A percentile compares a stretch with the other conserved stretches of the same genome.
phyloP scores from a whole-genome alignment of 2,113 vertebrate genomes.

The Pao palembangensis region DNA sequence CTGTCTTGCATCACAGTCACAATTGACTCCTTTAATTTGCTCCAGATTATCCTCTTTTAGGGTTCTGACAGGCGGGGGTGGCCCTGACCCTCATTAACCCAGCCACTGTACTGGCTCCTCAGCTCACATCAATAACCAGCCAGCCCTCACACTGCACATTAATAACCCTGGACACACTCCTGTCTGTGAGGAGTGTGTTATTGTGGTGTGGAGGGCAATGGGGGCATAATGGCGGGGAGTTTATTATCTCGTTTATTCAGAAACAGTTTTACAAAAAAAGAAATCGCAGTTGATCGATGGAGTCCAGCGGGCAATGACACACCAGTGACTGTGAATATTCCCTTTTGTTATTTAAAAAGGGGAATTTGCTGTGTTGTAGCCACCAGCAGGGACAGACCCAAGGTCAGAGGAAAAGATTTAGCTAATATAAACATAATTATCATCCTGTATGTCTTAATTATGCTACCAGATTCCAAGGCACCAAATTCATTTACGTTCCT shows the following conservation, averaged over 20 bases:
- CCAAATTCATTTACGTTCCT: background rate
- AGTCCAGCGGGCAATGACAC: slow-evolving; percentile 32
- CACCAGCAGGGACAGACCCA: slow-evolving; percentile 7
- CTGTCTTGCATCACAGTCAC: slow-evolving; percentile 37
- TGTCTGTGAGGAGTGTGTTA: slow-evolving; percentile 1
- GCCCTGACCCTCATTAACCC: slow-evolving; percentile 62
- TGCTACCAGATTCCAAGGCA: background rate
- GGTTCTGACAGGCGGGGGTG: slow-evolving; percentile 28
- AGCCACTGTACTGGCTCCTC: slow-evolving; percentile 37
- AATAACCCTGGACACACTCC: slow-evolving; percentile 28
- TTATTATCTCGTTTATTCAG: slow-evolving; percentile 27
- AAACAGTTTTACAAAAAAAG: slow-evolving; percentile 33
- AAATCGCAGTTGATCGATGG: background rate
- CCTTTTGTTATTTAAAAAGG: slow-evolving; percentile 17
- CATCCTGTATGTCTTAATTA: background rate
- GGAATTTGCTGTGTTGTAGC: slow-evolving; percentile 8
- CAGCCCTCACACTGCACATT: slow-evolving; percentile 7
- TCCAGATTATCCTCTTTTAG: slow-evolving; percentile 4
- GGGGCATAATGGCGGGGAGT: background rate
- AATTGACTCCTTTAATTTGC: slow-evolving; percentile 51
- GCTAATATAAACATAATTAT: slow-evolving; percentile 15
- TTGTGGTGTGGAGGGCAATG: background rate
- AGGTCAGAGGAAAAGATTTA: slow-evolving; percentile 19
- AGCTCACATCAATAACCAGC: slow-evolving; percentile 47
- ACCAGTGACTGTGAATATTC: slow-evolving; percentile 20